Base-by-base conservation (phyloP, 1,140 invertebrate species). In the Zaprionus kolodkinae region DNA sequence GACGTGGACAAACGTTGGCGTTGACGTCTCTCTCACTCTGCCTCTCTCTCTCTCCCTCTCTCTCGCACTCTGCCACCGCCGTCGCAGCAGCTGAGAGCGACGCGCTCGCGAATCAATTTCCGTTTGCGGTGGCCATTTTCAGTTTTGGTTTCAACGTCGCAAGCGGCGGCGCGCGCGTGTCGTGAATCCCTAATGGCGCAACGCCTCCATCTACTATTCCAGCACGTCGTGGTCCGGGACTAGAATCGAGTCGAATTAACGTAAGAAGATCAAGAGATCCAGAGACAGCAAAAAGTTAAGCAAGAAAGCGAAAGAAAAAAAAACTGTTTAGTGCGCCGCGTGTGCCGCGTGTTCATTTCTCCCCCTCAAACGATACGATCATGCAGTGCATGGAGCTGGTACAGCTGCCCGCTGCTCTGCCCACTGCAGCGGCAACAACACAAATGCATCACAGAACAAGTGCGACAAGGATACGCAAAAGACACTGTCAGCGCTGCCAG, bases 121-220 rank as follows among this genome's bases (percentile, higher is more conserved):
- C 86, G 85, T 85, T 89, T 89, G 85, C 86, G 81, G 85, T 89
- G 78, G 85, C 86, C 80, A 80, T 81, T 88, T 88, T 88, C 85
- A 89, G 85, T 89, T 89, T 89, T 89, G 78, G 72, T 89, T 89
- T 89, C 81, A 89, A 81, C 85, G 85, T 89, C 72, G 85, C 76
- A 59, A 69, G 78, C 85, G 81, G 70, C 73, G 21, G 21, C 21
- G 21, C 21, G 81, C 81, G 85, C 85, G 85, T 89, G 85, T 89
- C 86, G 85, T 70, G 85, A 89, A 81, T 89, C 83, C 69, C 78
- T 61, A 85, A 89, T 89, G 85, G 85, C 85, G 45, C 45, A 21
- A 6, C 45, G 40, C 40, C 40, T 45, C 15, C 40, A 45, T 3
- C n/a, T 15, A 7, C 40, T 15, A 7, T 13, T 45, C 40, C 40